Conservation (phyloP, 2,113 vertebrate species). For the Neodontobutis hainanensis region DNA sequence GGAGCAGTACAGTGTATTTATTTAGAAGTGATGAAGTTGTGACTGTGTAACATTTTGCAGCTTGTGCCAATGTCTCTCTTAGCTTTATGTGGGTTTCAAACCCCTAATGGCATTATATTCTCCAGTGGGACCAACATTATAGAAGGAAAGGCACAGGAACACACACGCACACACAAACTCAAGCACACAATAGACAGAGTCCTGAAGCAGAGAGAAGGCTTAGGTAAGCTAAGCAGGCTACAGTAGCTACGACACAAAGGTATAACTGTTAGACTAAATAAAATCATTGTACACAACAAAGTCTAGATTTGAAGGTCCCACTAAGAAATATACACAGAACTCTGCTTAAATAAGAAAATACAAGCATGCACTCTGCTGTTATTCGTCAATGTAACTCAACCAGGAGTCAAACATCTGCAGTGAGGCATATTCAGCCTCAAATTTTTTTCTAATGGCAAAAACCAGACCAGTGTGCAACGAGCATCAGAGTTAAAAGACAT, state of each 20-base stretch:
- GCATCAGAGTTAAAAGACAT: conserved; percentile 49
- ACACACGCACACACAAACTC: conserved; percentile 73
- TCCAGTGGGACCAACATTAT: conserved; percentile 77
- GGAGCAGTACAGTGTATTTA: conserved; percentile 45
- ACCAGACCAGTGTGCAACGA: conserved; percentile 63
- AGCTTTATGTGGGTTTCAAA: conserved; percentile 46
- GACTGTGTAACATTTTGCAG: conserved; percentile 48
- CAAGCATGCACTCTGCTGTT: conserved; percentile 70
- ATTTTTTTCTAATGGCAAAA: conserved; percentile 43
- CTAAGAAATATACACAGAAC: conserved; percentile 70
- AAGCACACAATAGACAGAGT: conserved; percentile 74
- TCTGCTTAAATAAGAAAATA: conserved; percentile 68
- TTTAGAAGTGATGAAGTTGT: conserved; percentile 45
- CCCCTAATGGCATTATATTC: conserved; percentile 69
- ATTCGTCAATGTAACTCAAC: conserved; percentile 50
- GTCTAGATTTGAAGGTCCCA: conserved; percentile 74
- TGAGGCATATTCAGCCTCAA: conserved; percentile 19
- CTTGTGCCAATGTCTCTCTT: conserved; percentile 57
- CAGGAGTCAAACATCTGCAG: conserved; percentile 21
- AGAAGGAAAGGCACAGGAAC: conserved; percentile 79
- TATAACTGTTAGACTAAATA: conserved; percentile 68
- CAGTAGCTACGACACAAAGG: conserved; percentile 78
- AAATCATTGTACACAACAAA: conserved; percentile 71
- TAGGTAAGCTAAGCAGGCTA: conserved; percentile 78
- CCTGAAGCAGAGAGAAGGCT: conserved; percentile 78